Evolutionary conservation across 2,888 invertebrate species (phyloP), one percentile per base, ranked within the genome.

Genomic region (Cephus runcator): DNA sequence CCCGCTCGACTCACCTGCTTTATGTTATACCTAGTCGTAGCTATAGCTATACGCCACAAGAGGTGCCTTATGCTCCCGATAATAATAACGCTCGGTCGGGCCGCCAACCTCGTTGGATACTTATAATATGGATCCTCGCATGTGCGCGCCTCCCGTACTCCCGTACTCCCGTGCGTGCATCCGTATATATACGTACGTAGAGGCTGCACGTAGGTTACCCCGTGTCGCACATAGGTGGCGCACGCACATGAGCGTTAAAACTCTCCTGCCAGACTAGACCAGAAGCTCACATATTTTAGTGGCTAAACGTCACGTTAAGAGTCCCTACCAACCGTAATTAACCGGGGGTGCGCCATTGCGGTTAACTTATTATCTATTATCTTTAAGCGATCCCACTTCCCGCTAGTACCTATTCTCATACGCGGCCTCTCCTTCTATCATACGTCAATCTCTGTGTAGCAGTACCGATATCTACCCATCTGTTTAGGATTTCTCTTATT

Each of bases 1-100:
- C 87, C 88, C 86, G 86, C 88, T 88, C 86, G 83, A 84, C 85
- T 86, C 88, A 88, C 88, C 87, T 88, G 88, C 86, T 84, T 83
- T 82, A 83, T 80, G 83, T 40, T 40, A 40, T 40, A 15, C 40
- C 40, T 40, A 40, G 40, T 40, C 40, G 4, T 40, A 40, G 15
- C 40, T 40, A 40, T 40, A 40, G 40, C 6, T 15, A 40, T 40
- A 40, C 0, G 0, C 40, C 0, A 35, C 35, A 6, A 15, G 40
- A 40, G 15, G 40, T 40, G 69, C 68, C 34, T 69, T 75, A 68
- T 33, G 75, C 68, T 56, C 34, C n/a, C 30, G 15, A 69, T 69
- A 69, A 69, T 69, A 69, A 69, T 69, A 69, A 69, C 33, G 69
- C 31, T 69, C 69, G 69, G 4, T 36, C 15, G 30, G 69, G 69